Evolutionary conservation across 2,113 vertebrate genomes (phyloP).

Genomic region (Eubucco bourcierii): DNA sequence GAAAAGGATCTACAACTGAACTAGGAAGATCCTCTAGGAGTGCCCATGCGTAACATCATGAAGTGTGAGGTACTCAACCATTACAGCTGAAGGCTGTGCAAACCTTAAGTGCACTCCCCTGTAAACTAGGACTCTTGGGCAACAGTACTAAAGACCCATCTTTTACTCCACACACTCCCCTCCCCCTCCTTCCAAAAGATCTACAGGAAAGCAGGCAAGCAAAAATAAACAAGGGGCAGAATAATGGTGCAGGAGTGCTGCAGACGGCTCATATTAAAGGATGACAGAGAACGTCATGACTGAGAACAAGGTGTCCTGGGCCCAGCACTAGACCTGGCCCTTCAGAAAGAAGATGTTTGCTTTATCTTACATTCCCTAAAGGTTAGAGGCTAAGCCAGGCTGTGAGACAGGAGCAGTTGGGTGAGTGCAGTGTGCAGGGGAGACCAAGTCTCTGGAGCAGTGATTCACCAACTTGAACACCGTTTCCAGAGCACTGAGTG

Average conservation of each 20-base stretch:
- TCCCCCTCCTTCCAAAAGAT: no score
- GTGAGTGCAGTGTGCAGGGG: not conserved
- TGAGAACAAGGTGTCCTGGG: not conserved
- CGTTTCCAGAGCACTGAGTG: not conserved
- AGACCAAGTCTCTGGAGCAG: not conserved
- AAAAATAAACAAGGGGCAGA: not conserved
- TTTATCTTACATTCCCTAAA: not conserved
- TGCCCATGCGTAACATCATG: not conserved
- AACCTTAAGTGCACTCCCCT: not conserved
- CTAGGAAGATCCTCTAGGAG: not conserved
- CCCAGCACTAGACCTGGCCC: not conserved
- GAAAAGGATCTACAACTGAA: not conserved
- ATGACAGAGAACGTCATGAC: not conserved
- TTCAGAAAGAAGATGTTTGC: not conserved
- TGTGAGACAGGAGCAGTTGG: not conserved
- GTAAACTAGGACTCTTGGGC: not conserved
- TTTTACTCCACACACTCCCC: not conserved
- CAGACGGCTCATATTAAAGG: not conserved
- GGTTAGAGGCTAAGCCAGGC: not conserved
- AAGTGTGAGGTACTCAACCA: not conserved
- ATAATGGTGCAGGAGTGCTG: not conserved
- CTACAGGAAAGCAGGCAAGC: not conserved
- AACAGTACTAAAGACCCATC: not conserved
- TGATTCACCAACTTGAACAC: not conserved
- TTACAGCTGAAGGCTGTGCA: not conserved